These are phyloP conservation scores for Epinotia nisella DNA, from an alignment of 2,888 invertebrate species.

Conservation along the genomic window DNA sequence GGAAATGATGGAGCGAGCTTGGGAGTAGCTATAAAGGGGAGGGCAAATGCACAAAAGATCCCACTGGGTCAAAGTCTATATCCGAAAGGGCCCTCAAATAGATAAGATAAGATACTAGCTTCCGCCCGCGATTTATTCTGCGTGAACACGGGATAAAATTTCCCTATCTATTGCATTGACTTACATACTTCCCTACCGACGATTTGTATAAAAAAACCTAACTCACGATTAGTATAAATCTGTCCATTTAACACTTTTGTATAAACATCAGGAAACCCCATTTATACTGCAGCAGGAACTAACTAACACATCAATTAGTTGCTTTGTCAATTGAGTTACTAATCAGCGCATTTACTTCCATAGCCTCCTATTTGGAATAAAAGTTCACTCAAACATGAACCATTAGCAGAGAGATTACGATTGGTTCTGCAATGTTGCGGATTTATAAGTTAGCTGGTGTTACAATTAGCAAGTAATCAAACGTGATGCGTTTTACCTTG, in stretches of 20 bases:
- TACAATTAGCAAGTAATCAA: neutral
- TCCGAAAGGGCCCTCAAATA: too few species aligned
- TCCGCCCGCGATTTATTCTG: too few species aligned
- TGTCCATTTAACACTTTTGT: too few species aligned
- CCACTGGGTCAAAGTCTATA: too few species aligned
- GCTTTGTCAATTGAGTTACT: constrained; percentile 2
- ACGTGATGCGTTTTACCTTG: constrained; percentile 14
- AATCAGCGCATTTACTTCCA: neutral
- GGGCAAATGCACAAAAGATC: too few species aligned
- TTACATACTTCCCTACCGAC: too few species aligned
- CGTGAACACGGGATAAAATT: too few species aligned
- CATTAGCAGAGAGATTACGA: neutral
- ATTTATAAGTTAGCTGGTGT: neutral
- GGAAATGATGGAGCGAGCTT: too few species aligned
- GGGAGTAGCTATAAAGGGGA: too few species aligned
- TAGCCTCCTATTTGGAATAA: neutral
- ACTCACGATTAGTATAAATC: neutral
- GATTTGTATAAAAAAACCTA: too few species aligned
- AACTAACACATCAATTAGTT: constrained; percentile 1
- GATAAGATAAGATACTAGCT: too few species aligned
- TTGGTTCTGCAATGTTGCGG: neutral
- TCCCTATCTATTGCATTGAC: too few species aligned
- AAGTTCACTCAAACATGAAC: neutral
- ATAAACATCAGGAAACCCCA: constrained; percentile 6
- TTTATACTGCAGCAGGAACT: constrained; percentile 4